Evolutionary conservation across 64 coral and sea anemone genomes (phyloP).

Genomic region (Dendrophyllia cribrosa): DNA sequence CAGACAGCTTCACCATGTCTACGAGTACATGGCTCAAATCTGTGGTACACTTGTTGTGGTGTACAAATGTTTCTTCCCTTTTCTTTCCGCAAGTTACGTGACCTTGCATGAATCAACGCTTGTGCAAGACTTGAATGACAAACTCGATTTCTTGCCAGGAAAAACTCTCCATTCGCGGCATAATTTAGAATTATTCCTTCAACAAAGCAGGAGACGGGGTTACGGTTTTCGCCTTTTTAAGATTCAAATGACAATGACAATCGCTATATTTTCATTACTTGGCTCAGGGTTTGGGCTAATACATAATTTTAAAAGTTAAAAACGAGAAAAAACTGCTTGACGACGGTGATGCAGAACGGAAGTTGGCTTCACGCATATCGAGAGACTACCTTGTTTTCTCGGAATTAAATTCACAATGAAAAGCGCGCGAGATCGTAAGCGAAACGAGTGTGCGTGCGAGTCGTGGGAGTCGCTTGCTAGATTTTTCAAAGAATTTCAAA

Average conservation of each 20-base stretch:
- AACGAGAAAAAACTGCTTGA: no score
- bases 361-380: no score
- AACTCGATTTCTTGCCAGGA: slow-evolving; percentile 28
- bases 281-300: slow-evolving; percentile 57
- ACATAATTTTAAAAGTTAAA: slow-evolving; percentile 48
- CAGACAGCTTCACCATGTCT: slow-evolving; percentile 15
- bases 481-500: no score
- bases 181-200: slow-evolving; percentile 64
- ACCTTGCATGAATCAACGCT: slow-evolving; percentile 73
- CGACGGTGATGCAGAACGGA: no score
- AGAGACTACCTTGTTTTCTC: no score
- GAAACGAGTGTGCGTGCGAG: no score
- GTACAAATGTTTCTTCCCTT: slow-evolving; percentile 80
- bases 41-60: slow-evolving; percentile 61
- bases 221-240: slow-evolving; percentile 78
- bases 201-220: slow-evolving; percentile 68
- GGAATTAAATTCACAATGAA: no score
- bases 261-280: slow-evolving; percentile 73
- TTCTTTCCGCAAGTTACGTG: slow-evolving; percentile 75
- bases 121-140: slow-evolving; percentile 64
- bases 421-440: no score
- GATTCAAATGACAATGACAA: slow-evolving; percentile 71
- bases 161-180: slow-evolving; percentile 57
- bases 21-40: slow-evolving; percentile 68
- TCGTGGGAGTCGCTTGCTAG: no score